These are phyloP conservation scores for Erinaceus europaeus DNA, from an alignment of 2,113 vertebrate species.

Conservation along the genomic window DNA sequence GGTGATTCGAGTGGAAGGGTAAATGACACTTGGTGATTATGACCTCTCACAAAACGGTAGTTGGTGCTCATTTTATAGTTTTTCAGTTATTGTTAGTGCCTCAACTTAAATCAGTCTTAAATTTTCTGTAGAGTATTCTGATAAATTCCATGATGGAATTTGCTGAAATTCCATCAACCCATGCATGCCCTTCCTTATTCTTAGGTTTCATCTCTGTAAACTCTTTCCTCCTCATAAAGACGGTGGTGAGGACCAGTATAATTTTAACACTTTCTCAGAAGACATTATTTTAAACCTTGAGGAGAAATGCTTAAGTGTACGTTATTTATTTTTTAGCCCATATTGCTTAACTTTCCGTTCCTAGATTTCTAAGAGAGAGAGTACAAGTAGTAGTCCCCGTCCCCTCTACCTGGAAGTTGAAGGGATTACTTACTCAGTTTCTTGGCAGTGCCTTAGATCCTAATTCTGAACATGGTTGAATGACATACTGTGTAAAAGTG, in stretches of 20 bases:
- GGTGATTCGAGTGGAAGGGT: background rate
- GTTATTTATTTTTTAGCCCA: too few relatives aligned
- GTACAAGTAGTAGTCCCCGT: background rate
- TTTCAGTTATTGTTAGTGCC: background rate
- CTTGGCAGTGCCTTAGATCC: background rate
- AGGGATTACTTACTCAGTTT: slow-evolving; percentile 26
- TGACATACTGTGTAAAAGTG: slow-evolving; percentile 40
- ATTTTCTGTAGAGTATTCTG: slow-evolving; percentile 12
- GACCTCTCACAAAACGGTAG: background rate
- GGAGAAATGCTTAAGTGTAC: too few relatives aligned
- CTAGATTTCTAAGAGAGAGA: slow-evolving; percentile 38
- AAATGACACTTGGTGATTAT: background rate
- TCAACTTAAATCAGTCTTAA: slow-evolving; percentile 24
- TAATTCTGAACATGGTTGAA: slow-evolving; percentile 33
- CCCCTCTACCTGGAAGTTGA: slow-evolving; percentile 5
- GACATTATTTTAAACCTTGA: slow-evolving; percentile 29
- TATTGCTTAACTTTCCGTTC: background rate
- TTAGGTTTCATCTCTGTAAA: background rate
- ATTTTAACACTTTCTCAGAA: background rate
- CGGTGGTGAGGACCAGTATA: background rate
- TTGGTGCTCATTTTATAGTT: background rate
- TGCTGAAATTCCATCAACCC: slow-evolving; percentile 22
- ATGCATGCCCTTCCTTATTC: background rate
- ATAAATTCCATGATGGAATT: slow-evolving; percentile 17
- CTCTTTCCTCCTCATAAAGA: background rate